phyloP scores from a whole-genome alignment of 2,888 invertebrate species.

The Harpagoxenus sublaevis region DNA sequence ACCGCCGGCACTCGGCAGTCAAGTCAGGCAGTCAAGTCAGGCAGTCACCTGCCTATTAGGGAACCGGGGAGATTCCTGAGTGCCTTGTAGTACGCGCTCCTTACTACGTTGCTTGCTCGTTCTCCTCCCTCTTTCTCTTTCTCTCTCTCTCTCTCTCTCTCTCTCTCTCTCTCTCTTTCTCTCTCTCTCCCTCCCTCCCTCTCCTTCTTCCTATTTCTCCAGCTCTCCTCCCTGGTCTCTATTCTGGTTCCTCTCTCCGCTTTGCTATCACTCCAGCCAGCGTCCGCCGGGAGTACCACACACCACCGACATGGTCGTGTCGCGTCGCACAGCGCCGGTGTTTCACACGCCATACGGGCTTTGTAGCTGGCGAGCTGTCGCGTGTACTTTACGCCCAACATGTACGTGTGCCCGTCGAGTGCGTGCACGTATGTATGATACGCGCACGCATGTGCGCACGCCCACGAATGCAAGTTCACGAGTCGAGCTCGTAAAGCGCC shows the following conservation, averaged over 20 bases:
- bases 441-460: slow-evolving; percentile 14
- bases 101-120: slow-evolving; percentile 43
- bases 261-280: slow-evolving; percentile 26
- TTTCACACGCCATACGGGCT: slow-evolving; percentile 58
- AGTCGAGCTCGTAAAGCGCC: slow-evolving; percentile 45
- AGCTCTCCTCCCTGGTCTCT: slow-evolving; percentile 21
- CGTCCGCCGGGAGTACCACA: slow-evolving; percentile 44
- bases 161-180: slow-evolving; percentile 10
- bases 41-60: slow-evolving; percentile 75
- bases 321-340: slow-evolving; percentile 47
- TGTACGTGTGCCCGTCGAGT: background rate
- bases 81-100: slow-evolving; percentile 59
- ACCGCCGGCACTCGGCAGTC: slow-evolving; percentile 63
- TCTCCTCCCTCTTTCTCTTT: slow-evolving; percentile 21
- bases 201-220: slow-evolving; percentile 18
- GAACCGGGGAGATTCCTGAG: slow-evolving; percentile 69
- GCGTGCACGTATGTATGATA: background rate
- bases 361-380: slow-evolving; percentile 54
- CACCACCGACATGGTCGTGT: slow-evolving; percentile 41
- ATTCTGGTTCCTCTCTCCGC: slow-evolving; percentile 32
- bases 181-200: slow-evolving; percentile 14
- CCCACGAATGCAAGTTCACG: slow-evolving; percentile 31
- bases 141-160: slow-evolving; percentile 26
- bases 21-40: slow-evolving; percentile 62
- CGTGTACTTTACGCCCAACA: slow-evolving; percentile 46